Conservation (phyloP, 2,888 invertebrate genomes). For the Aquatica leii region DNA sequence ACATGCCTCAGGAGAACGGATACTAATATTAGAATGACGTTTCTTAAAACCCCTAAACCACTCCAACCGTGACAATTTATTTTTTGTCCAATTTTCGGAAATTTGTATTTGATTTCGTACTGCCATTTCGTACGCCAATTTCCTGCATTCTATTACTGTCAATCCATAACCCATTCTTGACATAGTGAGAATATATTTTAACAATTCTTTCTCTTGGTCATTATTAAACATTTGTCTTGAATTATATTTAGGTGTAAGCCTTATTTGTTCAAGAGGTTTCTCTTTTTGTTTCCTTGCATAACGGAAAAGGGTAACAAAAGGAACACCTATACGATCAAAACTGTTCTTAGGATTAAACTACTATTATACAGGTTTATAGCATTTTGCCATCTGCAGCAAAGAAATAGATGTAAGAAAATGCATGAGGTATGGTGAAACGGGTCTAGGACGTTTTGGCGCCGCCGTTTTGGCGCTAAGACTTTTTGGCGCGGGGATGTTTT, state of each 20-base stretch:
- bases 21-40: not conserved
- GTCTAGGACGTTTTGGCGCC: no score
- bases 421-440: no score
- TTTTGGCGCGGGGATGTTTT: no score
- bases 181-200: no score
- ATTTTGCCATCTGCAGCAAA: not conserved
- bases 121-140: not conserved
- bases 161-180: no score
- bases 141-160: no score
- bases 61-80: not conserved
- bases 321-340: not conserved
- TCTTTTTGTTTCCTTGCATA: no score
- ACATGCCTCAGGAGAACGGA: not conserved
- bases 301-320: no score
- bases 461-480: no score
- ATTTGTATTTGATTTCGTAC: not conserved
- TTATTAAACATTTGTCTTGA: constrained; percentile 1
- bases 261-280: not conserved
- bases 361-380: no score
- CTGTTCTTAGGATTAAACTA: not conserved
- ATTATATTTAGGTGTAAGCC: not conserved
- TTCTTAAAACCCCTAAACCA: not conserved
- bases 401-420: no score
- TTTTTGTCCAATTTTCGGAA: not conserved
- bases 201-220: no score